These are phyloP conservation scores for Lutjanus argentimaculatus DNA, from an alignment of 2,797 vertebrate species.

Conservation along the genomic window DNA sequence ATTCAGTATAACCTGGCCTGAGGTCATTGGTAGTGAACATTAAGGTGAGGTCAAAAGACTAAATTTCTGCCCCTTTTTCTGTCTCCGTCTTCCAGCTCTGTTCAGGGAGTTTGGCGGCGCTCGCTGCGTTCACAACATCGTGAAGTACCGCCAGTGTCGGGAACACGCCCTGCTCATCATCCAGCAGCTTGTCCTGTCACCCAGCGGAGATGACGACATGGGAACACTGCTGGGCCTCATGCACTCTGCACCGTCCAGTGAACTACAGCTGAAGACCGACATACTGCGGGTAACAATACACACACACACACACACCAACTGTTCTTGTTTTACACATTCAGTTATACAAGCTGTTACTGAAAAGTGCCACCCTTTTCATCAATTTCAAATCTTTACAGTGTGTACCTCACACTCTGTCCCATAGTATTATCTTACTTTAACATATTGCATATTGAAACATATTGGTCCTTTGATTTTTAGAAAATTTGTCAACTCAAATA, in stretches of 20 bases:
- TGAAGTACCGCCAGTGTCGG: constrained; percentile 97
- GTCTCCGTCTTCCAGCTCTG: constrained; percentile 82
- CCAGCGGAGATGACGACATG: constrained; percentile 98
- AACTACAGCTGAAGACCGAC: constrained; percentile 96
- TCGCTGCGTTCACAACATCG: constrained; percentile 97
- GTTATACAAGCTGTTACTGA: background rate
- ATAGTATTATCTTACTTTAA: background rate
- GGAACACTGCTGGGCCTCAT: constrained; percentile 97
- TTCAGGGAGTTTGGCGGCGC: constrained; percentile 98
- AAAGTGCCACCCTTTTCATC: background rate
- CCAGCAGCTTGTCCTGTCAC: constrained; percentile 96
- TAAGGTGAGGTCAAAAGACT: too few relatives aligned
- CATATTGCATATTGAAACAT: too few relatives aligned
- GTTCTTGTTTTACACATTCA: background rate
- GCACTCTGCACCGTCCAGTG: constrained; percentile 95
- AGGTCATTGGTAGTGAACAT: background rate
- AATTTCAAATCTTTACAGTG: background rate
- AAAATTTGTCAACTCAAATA: background rate
- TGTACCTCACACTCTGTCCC: background rate
- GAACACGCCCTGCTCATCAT: constrained; percentile 97
- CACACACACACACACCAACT: background rate
- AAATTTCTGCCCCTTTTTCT: background rate
- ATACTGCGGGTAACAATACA: constrained; percentile 92
- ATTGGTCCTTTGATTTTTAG: background rate
- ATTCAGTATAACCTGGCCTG: background rate